Conservation (phyloP, 2,113 vertebrate species). For the Alethe castanea region DNA sequence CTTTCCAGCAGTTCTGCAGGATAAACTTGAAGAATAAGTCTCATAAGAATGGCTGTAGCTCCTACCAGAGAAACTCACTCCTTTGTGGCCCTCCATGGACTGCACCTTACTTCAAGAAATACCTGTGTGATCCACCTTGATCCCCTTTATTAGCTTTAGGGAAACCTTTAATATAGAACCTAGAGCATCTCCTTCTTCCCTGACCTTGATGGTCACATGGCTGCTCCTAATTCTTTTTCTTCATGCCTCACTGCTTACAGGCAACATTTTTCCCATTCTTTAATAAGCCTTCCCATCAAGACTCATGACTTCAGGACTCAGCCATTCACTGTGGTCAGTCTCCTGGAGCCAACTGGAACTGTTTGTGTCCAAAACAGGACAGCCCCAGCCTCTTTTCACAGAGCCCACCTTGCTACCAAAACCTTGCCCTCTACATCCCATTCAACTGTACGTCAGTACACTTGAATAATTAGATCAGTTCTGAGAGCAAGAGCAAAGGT, state of each 20-base stretch:
- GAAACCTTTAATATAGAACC: not conserved
- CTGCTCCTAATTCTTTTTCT: not conserved
- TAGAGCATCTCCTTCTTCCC: not conserved
- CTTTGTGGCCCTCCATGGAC: fast-evolving
- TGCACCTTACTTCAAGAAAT: not conserved
- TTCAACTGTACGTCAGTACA: not conserved
- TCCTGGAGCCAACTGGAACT: not conserved
- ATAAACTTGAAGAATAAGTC: not conserved
- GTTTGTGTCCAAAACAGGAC: not conserved
- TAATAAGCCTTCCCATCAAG: not conserved
- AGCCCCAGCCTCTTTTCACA: not conserved
- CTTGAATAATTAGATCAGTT: not conserved
- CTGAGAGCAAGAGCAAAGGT: not conserved
- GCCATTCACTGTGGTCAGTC: fast-evolving
- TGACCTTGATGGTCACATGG: not conserved
- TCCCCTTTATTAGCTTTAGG: not conserved
- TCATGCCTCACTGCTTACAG: not conserved
- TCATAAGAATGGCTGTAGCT: not conserved
- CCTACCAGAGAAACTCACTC: not conserved
- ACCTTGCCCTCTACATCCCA: not conserved
- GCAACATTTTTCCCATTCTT: not conserved
- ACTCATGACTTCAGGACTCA: fast-evolving
- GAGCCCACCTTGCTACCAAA: not conserved
- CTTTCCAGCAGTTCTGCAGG: not conserved
- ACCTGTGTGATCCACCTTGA: not conserved